Base-by-base conservation (phyloP, 2,888 invertebrate genomes). In the Agonopterix subpropinquella region DNA sequence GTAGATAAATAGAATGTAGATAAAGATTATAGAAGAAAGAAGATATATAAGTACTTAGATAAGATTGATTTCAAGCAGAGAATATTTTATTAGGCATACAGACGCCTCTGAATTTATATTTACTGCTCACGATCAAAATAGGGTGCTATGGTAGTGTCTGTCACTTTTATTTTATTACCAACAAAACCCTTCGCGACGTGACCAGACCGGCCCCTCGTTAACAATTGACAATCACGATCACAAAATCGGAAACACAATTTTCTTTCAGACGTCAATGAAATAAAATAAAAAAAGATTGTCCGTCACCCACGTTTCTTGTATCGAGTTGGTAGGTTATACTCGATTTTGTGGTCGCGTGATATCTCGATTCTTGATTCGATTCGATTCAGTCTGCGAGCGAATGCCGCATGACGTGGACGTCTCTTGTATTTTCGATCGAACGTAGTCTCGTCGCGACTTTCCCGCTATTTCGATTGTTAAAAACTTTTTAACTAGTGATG, bases 371-470 rank as follows among this genome's bases (percentile, higher is more conserved):
- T 47, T 44, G 47, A 47, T 11, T 62, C 52, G 43, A 57, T 56
- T 66, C 52, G 43, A 57, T 56, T 66, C 71, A 82, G 83, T 81
- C 67, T 64, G 77, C 77, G 75, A 69, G 72, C 70, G 62, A 61
- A 60, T 63, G 77, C 70, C 66, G 71, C 59, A 51, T 37, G 52
- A 51, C 45, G 48, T 41, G 53, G 59, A 55, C 53, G 73, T 65
- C 50, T 55, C 35, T 52, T n/a, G 39, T 28, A 28, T 28, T 28
- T 18, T 28, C 48, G 48, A 15, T 46, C 54, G 49, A 51, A 48
- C 50, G 47, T 44, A 47, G 43, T 43, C 50, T 50, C 47, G 44
- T 56, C 61, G 62, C 56, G 63, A 67, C 61, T 66, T 69, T 58
- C 58, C 64, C 67, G 71, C 65, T 60, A 60, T 70, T 67, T 56